Percentiles rank a stretch among this genome's conserved stretches.
phyloP scores from a whole-genome alignment of 2,888 invertebrate species.

The Pterostichus niger region DNA sequence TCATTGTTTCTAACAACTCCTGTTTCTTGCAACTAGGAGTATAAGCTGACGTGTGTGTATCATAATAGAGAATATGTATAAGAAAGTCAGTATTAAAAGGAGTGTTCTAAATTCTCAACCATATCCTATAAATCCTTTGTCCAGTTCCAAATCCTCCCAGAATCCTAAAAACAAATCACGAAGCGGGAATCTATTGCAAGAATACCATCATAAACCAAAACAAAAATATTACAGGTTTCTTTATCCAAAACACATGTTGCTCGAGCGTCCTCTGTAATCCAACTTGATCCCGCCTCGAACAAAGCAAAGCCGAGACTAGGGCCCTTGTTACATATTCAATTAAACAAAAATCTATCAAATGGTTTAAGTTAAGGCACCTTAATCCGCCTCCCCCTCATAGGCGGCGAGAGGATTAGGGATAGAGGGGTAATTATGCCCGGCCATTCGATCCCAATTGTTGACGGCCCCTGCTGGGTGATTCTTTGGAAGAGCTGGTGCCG shows the following conservation, averaged over 20 bases:
- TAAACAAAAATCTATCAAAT: conserved; percentile 84
- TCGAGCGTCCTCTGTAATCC: conserved; percentile 75
- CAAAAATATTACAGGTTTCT: conserved; percentile 70
- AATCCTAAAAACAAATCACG: conserved; percentile 52
- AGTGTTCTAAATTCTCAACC: conserved; percentile 42
- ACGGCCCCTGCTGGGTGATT: conserved; percentile 70
- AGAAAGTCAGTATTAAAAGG: background rate
- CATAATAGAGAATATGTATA: background rate
- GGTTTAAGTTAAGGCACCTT: conserved; percentile 77
- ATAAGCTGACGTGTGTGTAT: background rate
- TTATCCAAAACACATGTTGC: conserved; percentile 76
- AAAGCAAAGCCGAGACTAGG: conserved; percentile 74
- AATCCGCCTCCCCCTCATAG: conserved; percentile 72
- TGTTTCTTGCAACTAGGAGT: too few species aligned
- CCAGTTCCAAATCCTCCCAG: conserved; percentile 24
- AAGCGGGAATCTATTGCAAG: conserved; percentile 54
- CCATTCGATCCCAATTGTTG: conserved; percentile 76
- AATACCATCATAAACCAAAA: conserved; percentile 62
- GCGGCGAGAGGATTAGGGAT: conserved; percentile 73
- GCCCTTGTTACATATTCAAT: conserved; percentile 84
- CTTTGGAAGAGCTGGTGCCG: conserved; percentile 15
- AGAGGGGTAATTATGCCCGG: conserved; percentile 76
- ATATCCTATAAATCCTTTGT: conserved; percentile 29
- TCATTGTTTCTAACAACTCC: too few species aligned
- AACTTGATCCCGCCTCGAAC: conserved; percentile 73